These are phyloP conservation scores for Nomada ruficornis DNA, from an alignment of 2,888 invertebrate genomes.

Conservation along the genomic window DNA sequence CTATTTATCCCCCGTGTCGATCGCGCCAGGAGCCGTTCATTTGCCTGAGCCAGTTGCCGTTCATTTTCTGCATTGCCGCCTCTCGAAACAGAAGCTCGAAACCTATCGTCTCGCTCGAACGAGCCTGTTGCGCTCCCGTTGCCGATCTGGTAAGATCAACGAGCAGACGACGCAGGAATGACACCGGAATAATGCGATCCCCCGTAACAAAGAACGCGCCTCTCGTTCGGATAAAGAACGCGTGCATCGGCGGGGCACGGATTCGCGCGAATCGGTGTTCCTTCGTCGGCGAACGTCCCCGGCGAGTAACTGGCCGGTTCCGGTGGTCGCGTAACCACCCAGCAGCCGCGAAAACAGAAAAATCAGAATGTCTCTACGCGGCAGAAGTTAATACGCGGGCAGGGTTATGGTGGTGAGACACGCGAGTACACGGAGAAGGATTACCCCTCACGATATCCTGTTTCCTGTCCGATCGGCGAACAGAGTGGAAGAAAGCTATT, in stretches of 20 bases:
- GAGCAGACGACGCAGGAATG: not conserved
- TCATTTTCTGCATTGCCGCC: conserved; percentile 17
- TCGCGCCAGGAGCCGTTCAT: not conserved
- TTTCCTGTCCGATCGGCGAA: conserved; percentile 4
- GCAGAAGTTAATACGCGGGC: conserved; percentile 51
- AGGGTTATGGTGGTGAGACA: conserved; percentile 39
- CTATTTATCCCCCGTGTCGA: not conserved
- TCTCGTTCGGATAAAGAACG: not conserved
- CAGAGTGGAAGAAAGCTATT: not conserved
- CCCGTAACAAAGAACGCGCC: conserved; percentile 1
- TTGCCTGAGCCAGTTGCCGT: not conserved
- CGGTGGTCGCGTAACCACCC: conserved; percentile 66
- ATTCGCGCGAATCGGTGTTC: conserved; percentile 36
- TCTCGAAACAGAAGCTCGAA: conserved; percentile 12
- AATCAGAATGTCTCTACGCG: conserved; percentile 20
- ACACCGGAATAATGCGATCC: not conserved
- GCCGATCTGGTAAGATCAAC: not conserved
- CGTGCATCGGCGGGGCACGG: no score
- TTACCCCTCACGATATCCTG: conserved; percentile 21
- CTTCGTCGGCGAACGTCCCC: conserved; percentile 10
- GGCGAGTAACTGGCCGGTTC: conserved; percentile 69
- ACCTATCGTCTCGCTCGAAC: conserved; percentile 24
- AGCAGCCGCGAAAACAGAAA: conserved; percentile 56
- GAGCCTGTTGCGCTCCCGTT: not conserved
- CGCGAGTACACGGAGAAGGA: conserved; percentile 24